Evolutionary conservation across 2,888 invertebrate genomes (phyloP), one percentile per base, ranked within the genome.

Genomic region (Minunthozetes semirufus): DNA sequence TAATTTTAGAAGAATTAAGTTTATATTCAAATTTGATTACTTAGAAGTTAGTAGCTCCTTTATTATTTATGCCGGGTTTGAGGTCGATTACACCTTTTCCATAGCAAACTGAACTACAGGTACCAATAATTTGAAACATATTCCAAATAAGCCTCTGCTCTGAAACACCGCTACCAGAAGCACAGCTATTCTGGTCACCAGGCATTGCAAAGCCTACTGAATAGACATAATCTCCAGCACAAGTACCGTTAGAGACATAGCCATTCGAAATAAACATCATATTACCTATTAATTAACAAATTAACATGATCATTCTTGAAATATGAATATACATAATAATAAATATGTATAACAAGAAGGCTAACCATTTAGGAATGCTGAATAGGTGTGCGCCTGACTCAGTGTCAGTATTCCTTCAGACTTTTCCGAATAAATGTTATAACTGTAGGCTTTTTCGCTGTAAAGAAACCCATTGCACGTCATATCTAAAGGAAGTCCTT

Each of bases 101-200:
- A 56, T 56, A 56, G 56, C 56, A 56, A 1, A 56, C 9, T 19
- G 56, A 56, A 9, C 9, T 5, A 56, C 56, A 56, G 3, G 19
- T 56, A 13, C 56, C 56, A 22, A 56, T 56, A 56, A 56, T 56
- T 25, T 56, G 56, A 56, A 22, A 22, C 56, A 56, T 56, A 56
- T 56, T 25, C 56, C 56, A 56, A 22, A 56, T 56, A 17, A 56
- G 5, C 19, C 8, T 25, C 22, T 9, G 56, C 25, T 56, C 6
- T 56, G 22, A 25, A 25, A 56, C 56, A 8, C 56, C 56, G 3
- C 22, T 19, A 56, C 22, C 56, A 22, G 22, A 11, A 56, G 19
- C 6, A 22, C 56, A 56, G 4, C 56, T 25, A 25, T 56, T 56
- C 25, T 56, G 56, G 25, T 56, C 25, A 8, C 22, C 56, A 22